Conservation (phyloP, 2,797 vertebrate species). For the Rhynchonycteris naso region DNA sequence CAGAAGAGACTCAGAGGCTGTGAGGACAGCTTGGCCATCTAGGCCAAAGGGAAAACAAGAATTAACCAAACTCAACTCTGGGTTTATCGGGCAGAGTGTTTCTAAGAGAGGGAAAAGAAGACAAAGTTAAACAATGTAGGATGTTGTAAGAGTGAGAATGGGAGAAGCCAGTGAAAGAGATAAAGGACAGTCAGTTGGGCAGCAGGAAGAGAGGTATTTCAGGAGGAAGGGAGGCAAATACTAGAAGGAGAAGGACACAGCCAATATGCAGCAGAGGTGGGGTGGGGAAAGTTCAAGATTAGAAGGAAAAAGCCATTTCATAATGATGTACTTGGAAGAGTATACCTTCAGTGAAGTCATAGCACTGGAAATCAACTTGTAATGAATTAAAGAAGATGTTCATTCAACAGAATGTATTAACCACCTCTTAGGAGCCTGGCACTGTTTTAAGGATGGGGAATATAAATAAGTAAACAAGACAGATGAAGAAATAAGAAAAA, state of each 20-base stretch:
- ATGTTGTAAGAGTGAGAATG: background rate
- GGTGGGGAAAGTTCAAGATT: background rate
- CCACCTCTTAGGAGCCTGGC: background rate
- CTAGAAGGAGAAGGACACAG: background rate
- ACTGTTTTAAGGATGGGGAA: background rate
- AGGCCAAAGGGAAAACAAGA: slow-evolving; percentile 11
- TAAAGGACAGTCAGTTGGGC: background rate
- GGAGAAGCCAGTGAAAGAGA: background rate
- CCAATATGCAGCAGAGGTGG: background rate
- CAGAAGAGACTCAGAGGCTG: background rate
- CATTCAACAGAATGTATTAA: background rate
- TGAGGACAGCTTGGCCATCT: background rate
- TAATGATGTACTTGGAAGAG: background rate
- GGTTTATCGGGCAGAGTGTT: background rate
- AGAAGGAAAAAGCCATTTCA: background rate
- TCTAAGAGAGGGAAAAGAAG: background rate
- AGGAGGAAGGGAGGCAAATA: background rate
- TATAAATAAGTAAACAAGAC: background rate
- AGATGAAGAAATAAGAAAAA: background rate
- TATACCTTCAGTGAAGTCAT: background rate
- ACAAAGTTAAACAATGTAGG: background rate
- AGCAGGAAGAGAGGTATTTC: background rate
- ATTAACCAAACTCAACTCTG: background rate
- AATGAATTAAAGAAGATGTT: background rate
- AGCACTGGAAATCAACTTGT: background rate